Percentiles rank a stretch among this genome's conserved stretches.
phyloP scores from a whole-genome alignment of 2,113 vertebrate species.

The Copsychus sechellarum region DNA sequence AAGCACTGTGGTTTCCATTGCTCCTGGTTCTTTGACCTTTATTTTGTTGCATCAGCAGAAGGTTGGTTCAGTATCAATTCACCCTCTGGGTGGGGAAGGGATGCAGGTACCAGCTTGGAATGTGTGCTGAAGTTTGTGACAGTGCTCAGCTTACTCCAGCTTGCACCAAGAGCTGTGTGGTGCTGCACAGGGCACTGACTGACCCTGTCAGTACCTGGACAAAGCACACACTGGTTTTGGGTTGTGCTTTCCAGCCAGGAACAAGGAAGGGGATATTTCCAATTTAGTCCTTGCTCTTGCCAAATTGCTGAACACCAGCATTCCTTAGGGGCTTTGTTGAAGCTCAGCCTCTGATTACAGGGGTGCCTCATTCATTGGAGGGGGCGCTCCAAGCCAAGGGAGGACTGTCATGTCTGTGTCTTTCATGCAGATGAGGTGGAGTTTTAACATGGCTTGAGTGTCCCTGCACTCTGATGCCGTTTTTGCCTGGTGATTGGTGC shows the following conservation, averaged over 20 bases:
- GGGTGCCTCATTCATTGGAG: fast-evolving
- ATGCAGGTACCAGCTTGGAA: slow-evolving; percentile 21
- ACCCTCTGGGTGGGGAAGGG: slow-evolving; percentile 47
- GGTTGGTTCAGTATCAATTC: slow-evolving; percentile 65
- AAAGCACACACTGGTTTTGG: not conserved
- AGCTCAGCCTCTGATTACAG: not conserved
- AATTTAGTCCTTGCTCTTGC: not conserved
- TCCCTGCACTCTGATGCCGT: not conserved
- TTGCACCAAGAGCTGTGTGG: not conserved
- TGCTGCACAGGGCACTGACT: not conserved
- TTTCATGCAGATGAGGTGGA: not conserved
- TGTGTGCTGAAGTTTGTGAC: slow-evolving; percentile 28
- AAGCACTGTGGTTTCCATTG: slow-evolving; percentile 68
- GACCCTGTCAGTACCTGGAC: not conserved
- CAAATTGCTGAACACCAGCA: not conserved
- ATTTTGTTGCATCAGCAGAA: slow-evolving; percentile 65
- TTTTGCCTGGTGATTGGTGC: not conserved
- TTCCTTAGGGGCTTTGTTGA: not conserved
- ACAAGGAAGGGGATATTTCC: not conserved
- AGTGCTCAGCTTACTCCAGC: not conserved
- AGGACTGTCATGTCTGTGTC: not conserved
- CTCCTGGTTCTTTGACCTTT: slow-evolving; percentile 48
- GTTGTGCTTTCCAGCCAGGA: not conserved
- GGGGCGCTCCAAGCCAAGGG: not conserved
- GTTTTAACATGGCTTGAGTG: not conserved